Base-by-base conservation (phyloP, 2,888 invertebrate species). In the Torymus aiolomorphi region DNA sequence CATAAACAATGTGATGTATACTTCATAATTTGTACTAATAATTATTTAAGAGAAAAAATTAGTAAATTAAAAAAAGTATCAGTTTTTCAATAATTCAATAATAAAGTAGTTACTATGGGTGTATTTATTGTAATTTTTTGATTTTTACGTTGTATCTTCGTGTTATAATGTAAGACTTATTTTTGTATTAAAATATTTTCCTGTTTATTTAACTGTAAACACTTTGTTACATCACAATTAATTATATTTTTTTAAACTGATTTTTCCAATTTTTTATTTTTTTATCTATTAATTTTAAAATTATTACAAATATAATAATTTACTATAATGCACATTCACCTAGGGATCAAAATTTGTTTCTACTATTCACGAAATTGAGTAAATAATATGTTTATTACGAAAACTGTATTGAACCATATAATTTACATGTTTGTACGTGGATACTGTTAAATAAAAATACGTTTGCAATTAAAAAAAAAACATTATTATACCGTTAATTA, bases 361-460 rank as follows among this genome's bases (percentile, higher is more conserved):
- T 31, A 31, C 24, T 3, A 24, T 24, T 31, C 31, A 31, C 31
- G 31, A 5, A 31, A 31, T 31, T 31, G 31, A 31, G 31, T 31
- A 59, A 66, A 78, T 67, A 54, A 63, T 65, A 57, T 63, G 57
- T 74, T 70, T 54, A 69, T 59, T 78, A 20, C 16, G 52, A 42
- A 72, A 78, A 56, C 72, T 72, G 12, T 71, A 67, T 72, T 80
- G 62, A 49, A 73, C 56, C 71, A 31, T 54, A 69, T 51, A 52
- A 52, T 76, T 70, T 79, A 70, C 69, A 79, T 74, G 69, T 70
- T 63, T 79, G 69, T 78, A 69, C 65, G 74, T 79, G 79, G 75
- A 65, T 79, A 70, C 65, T 79, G 79, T 74, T 79, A 70, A 78
- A 79, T 79, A 79, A 79, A 79, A 74, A 31, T 62, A 78, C 75